These are phyloP conservation scores for Elaphurus davidianus DNA, from an alignment of 2,113 vertebrate species.

Conservation along the genomic window DNA sequence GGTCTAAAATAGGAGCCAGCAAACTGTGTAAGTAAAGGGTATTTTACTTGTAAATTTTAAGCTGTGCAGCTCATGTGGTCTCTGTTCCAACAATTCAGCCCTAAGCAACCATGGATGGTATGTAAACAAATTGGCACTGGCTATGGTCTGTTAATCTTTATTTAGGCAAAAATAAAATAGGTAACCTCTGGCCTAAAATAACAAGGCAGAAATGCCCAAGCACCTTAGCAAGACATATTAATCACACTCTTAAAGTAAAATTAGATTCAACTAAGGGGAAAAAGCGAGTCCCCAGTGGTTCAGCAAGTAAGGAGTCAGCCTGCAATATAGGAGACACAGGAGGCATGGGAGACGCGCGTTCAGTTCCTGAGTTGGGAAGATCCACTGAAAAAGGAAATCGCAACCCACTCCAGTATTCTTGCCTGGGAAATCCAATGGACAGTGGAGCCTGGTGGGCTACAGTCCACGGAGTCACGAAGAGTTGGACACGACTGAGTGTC, in stretches of 20 bases:
- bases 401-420: neutral
- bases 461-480: neutral
- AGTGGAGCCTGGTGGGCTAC: neutral
- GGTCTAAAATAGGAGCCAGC: neutral
- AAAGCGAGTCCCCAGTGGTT: fast-evolving
- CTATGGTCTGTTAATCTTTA: neutral
- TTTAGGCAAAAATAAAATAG: neutral
- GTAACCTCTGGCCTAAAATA: neutral
- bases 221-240: neutral
- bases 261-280: neutral
- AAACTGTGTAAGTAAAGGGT: neutral
- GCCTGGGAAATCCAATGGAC: neutral
- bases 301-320: neutral
- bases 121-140: neutral
- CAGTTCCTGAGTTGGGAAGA: neutral
- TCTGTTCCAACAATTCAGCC: neutral
- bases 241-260: neutral
- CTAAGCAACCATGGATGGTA: neutral
- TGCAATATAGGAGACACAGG: neutral
- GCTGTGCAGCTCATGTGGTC: neutral
- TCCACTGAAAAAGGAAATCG: neutral
- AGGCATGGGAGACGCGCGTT: neutral
- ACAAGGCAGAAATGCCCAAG: neutral
- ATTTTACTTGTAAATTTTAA: neutral
- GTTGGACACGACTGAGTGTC: fast-evolving